A percentile compares a stretch with the other conserved stretches of the same genome.
Conservation (phyloP, 2,797 vertebrate genomes). For the Streptopelia turtur region DNA sequence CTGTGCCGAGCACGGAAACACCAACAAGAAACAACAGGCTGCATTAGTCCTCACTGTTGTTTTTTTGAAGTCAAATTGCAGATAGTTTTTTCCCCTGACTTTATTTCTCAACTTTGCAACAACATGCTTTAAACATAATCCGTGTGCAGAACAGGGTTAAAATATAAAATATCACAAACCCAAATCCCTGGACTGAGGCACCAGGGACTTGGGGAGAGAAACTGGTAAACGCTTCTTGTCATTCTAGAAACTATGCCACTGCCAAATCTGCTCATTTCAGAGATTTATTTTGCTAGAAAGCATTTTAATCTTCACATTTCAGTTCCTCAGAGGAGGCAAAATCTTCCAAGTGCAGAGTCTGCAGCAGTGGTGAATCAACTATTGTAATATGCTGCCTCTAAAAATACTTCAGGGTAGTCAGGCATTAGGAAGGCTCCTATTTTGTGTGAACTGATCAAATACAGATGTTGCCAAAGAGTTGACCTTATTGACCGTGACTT, state of each 20-base stretch:
- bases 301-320: slow-evolving; percentile 60
- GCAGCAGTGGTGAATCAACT: slow-evolving; percentile 71
- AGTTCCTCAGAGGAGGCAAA: slow-evolving; percentile 48
- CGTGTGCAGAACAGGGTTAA: background rate
- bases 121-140: slow-evolving; percentile 8
- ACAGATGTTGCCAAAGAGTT: slow-evolving; percentile 92
- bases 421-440: slow-evolving; percentile 82
- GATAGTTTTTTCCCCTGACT: background rate
- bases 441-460: slow-evolving; percentile 89
- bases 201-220: background rate
- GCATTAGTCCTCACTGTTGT: background rate
- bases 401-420: slow-evolving; percentile 78
- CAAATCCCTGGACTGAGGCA: background rate
- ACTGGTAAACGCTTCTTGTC: background rate
- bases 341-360: slow-evolving; percentile 43
- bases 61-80: slow-evolving; percentile 19
- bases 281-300: slow-evolving; percentile 53
- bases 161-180: slow-evolving; percentile 1
- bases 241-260: background rate
- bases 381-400: slow-evolving; percentile 72
- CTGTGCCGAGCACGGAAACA: background rate
- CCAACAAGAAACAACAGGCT: background rate
- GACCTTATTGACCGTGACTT: slow-evolving; percentile 86
- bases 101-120: background rate
- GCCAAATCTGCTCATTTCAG: slow-evolving; percentile 1